Base-by-base conservation (phyloP, 2,113 vertebrate genomes). In the Oophaga pumilio region DNA sequence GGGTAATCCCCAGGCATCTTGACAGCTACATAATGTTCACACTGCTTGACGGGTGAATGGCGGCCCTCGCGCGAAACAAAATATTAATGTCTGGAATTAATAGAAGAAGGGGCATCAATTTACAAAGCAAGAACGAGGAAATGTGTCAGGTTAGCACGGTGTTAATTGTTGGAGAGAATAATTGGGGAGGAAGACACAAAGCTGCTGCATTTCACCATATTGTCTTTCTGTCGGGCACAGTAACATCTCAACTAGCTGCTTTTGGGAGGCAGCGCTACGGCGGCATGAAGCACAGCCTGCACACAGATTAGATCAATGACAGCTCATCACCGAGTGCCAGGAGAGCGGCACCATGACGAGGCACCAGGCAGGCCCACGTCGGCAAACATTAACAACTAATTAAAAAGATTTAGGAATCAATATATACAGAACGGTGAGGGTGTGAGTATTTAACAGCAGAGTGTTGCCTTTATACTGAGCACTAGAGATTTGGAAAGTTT, bases 21-120 rank as follows among this genome's bases (percentile, higher is more conserved):
- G 97, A 99, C 98, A 98, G 97, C 96, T 96, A 95, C 95, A 97
- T 95, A 96, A 97, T 95, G 97, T 97, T 96, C 95, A 94, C 91
- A 94, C 93, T 91, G 94, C 93, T 94, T 95, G 96, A 96, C 90
- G 96, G 96, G 95, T 96, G 96, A 95, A 89, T 89, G 88, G 93
- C 94, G 89, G 96, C 95, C 92, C 93, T 95, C 88, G 94, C 90
- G 90, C 94, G 93, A 94, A 94, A 93, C 94, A 95, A 95, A 97
- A 97, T 95, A 95, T 96, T 95, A 96, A 97, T 91, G 96, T 94
- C 90, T 91, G 92, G 96, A 96, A 96, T 96, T 95, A 95, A 95
- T 91, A 91, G 93, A 90, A 78, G 90, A 94, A 93, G 90, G 94
- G 89, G 85, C 77, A 90, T 22, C 89, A 86, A 85, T 92, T 92